Conservation (phyloP, 2,888 invertebrate genomes). For the Melanostoma mellinum region DNA sequence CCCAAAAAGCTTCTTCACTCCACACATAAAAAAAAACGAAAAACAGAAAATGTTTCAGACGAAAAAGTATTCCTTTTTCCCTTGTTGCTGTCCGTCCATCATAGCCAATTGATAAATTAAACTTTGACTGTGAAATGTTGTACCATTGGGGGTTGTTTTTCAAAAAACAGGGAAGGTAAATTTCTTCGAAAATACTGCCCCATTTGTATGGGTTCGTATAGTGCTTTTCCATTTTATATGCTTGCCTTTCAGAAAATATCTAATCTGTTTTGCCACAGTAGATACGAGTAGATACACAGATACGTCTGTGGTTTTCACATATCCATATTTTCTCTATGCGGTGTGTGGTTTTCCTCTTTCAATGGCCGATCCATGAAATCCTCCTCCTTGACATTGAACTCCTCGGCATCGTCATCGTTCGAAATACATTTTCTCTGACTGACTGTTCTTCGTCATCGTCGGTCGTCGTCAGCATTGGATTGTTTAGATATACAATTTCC, state of each 20-base stretch:
- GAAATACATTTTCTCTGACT: slow-evolving; percentile 8
- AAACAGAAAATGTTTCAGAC: background rate
- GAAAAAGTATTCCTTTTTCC: background rate
- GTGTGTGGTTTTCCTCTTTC: slow-evolving; percentile 31
- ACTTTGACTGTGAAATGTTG: background rate
- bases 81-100: slow-evolving; percentile 1
- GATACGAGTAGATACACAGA: background rate
- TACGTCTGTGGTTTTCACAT: background rate
- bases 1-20: too few relatives aligned
- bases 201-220: slow-evolving; percentile 22
- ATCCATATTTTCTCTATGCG: slow-evolving; percentile 6
- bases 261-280: slow-evolving; percentile 10
- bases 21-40: background rate
- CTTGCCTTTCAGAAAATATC: slow-evolving; percentile 3
- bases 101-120: slow-evolving; percentile 50
- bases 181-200: slow-evolving; percentile 4
- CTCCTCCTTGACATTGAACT: slow-evolving; percentile 52
- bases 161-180: slow-evolving; percentile 1
- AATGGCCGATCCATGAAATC: background rate
- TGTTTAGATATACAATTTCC: slow-evolving; percentile 35
- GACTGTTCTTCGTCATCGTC: background rate
- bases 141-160: background rate
- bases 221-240: background rate
- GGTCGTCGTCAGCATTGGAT: background rate
- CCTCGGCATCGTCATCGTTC: slow-evolving; percentile 6